phyloP scores from a whole-genome alignment of 2,888 invertebrate genomes.

The Xestobium rufovillosum region DNA sequence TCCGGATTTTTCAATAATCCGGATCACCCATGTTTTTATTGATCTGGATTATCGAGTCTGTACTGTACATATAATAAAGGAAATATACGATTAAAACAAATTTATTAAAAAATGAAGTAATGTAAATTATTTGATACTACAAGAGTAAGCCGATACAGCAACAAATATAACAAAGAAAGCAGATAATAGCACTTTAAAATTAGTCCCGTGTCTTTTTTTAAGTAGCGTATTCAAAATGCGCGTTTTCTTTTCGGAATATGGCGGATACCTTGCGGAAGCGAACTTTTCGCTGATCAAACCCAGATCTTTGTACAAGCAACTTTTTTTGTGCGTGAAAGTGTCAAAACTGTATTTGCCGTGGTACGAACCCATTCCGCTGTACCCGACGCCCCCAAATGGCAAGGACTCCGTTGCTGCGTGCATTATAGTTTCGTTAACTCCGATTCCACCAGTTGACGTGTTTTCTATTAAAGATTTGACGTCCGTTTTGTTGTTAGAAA shows the following conservation, averaged over 20 bases:
- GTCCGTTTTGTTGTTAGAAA: constrained; percentile 56
- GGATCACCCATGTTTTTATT: too few species aligned
- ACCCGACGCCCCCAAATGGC: constrained; percentile 96
- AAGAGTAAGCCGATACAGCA: too few species aligned
- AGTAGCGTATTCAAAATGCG: constrained; percentile 55
- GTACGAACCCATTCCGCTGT: constrained; percentile 89
- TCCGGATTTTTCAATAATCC: too few species aligned
- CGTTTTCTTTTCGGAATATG: constrained; percentile 69
- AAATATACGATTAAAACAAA: too few species aligned
- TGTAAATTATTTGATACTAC: too few species aligned
- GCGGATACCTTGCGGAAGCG: constrained; percentile 71
- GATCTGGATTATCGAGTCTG: too few species aligned
- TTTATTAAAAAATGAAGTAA: too few species aligned
- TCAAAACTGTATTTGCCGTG: constrained; percentile 89
- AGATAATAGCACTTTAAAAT: too few species aligned
- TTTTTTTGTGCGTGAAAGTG: constrained; percentile 89
- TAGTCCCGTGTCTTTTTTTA: constrained; percentile 56
- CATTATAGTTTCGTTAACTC: constrained; percentile 81
- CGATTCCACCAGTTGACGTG: constrained; percentile 73
- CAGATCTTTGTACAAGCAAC: constrained; percentile 65
- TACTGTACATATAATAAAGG: too few species aligned
- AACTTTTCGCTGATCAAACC: constrained; percentile 63
- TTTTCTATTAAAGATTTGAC: constrained; percentile 57
- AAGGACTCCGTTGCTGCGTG: constrained; percentile 79
- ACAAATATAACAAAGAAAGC: too few species aligned